A percentile compares a stretch with the other conserved stretches of the same genome.
phyloP scores from a whole-genome alignment of 1,140 invertebrate genomes.

The Hycleus phaleratus region DNA sequence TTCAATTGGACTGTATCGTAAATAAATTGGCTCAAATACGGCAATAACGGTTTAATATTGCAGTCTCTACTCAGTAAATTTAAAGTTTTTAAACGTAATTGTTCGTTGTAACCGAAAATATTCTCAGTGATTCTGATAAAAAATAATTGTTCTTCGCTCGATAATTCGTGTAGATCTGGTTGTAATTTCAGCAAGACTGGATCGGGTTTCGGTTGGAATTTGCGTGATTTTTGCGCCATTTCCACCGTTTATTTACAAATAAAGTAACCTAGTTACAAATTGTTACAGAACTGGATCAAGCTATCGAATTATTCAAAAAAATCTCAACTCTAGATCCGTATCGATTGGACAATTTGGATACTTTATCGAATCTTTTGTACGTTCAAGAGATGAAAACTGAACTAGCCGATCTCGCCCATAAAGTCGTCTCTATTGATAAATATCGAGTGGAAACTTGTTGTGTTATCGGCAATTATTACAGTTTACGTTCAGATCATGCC shows the following conservation, averaged over 20 bases:
- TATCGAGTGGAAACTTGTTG: slow-evolving; percentile 97
- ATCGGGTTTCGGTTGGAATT: slow-evolving; percentile 24
- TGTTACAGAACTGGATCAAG: slow-evolving; percentile 77
- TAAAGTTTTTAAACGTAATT: slow-evolving; percentile 22
- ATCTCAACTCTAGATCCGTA: slow-evolving; percentile 84
- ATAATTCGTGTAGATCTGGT: slow-evolving; percentile 20
- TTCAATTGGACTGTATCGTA: slow-evolving; percentile 24
- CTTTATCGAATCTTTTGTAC: slow-evolving; percentile 93
- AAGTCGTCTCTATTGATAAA: slow-evolving; percentile 90
- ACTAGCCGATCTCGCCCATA: slow-evolving; percentile 87
- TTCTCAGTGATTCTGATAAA: slow-evolving; percentile 25
- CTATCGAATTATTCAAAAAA: slow-evolving; percentile 74
- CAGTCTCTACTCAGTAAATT: slow-evolving; percentile 21
- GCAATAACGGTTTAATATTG: slow-evolving; percentile 19
- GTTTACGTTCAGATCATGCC: slow-evolving; percentile 90
- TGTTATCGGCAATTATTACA: slow-evolving; percentile 98
- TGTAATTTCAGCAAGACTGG: slow-evolving; percentile 21
- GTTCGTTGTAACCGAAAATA: slow-evolving; percentile 29
- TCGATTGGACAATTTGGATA: slow-evolving; percentile 91
- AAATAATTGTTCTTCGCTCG: slow-evolving; percentile 26
- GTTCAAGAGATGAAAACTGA: slow-evolving; percentile 90
- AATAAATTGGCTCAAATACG: slow-evolving; percentile 25
- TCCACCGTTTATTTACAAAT: background rate
- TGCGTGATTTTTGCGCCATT: background rate
- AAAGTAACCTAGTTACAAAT: background rate